Conservation (phyloP, 2,888 invertebrate genomes). For the Drosophila tripunctata region DNA sequence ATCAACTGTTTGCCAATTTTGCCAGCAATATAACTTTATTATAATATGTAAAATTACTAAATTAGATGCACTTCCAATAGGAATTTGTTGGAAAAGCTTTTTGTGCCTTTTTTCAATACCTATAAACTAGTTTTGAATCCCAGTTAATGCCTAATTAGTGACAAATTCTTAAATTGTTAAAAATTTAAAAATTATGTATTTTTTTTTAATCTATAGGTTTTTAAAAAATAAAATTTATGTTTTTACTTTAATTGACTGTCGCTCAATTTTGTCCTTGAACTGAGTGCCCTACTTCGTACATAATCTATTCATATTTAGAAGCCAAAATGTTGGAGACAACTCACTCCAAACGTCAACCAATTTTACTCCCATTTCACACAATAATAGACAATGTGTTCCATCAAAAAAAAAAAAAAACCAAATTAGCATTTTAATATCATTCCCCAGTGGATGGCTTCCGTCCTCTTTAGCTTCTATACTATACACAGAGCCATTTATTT, state of each 20-base stretch:
- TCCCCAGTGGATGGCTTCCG: constrained; percentile 12
- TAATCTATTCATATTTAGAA: constrained; percentile 8
- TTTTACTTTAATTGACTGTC: not conserved
- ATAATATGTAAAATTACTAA: too few relatives aligned
- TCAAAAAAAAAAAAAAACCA: too few relatives aligned
- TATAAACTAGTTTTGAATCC: too few relatives aligned
- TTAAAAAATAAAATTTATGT: not conserved
- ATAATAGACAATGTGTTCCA: constrained; percentile 6
- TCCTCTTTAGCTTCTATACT: not conserved
- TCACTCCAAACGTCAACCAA: constrained; percentile 4
- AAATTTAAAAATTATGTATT: too few relatives aligned
- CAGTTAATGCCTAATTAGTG: too few relatives aligned
- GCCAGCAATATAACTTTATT: too few relatives aligned
- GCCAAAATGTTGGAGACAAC: not conserved
- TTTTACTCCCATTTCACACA: constrained; percentile 6
- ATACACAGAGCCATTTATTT: constrained; percentile 53
- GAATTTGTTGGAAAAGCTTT: too few relatives aligned
- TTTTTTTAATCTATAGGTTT: too few relatives aligned
- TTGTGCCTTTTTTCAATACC: too few relatives aligned
- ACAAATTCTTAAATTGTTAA: too few relatives aligned
- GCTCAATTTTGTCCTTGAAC: constrained; percentile 1
- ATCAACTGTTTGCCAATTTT: too few relatives aligned
- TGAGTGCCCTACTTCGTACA: not conserved
- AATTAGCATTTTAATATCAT: constrained; percentile 41
- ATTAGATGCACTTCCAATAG: too few relatives aligned